Conservation (phyloP, 2,888 invertebrate genomes). For the Ophion ellenae region DNA sequence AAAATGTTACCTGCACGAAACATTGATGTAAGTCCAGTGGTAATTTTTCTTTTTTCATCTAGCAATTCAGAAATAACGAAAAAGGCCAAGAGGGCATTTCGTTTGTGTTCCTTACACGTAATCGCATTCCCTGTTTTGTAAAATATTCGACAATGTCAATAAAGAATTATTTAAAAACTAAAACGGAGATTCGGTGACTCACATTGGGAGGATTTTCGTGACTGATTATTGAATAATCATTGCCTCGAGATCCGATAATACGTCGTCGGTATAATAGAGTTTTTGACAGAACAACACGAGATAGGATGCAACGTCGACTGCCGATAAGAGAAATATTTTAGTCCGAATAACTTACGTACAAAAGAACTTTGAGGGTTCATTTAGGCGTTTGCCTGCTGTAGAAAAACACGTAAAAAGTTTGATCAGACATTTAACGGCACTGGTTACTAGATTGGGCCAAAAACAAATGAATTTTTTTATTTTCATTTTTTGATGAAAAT, state of each 20-base stretch:
- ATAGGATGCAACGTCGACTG: background rate
- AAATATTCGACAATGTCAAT: slow-evolving; percentile 43
- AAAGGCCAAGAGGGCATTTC: background rate
- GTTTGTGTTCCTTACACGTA: slow-evolving; percentile 38
- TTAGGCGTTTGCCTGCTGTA: background rate
- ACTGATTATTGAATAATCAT: too few relatives aligned
- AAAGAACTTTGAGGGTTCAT: background rate
- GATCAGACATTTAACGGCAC: too few relatives aligned
- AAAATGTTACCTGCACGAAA: slow-evolving; percentile 3
- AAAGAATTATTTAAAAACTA: slow-evolving; percentile 14
- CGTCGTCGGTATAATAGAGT: background rate
- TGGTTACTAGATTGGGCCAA: too few relatives aligned
- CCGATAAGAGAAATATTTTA: background rate
- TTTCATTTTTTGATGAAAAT: too few relatives aligned
- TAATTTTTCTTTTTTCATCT: slow-evolving; percentile 3
- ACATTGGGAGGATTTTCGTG: too few relatives aligned
- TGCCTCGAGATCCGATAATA: background rate
- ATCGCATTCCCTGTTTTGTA: slow-evolving; percentile 41
- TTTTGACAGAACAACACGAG: background rate
- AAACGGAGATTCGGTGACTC: background rate
- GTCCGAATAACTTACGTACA: too few relatives aligned
- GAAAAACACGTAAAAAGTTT: background rate
- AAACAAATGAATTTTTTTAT: too few relatives aligned
- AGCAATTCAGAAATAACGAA: background rate
- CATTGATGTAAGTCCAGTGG: slow-evolving; percentile 34